Conservation (phyloP, 1,140 invertebrate genomes). For the Formica selysi region DNA sequence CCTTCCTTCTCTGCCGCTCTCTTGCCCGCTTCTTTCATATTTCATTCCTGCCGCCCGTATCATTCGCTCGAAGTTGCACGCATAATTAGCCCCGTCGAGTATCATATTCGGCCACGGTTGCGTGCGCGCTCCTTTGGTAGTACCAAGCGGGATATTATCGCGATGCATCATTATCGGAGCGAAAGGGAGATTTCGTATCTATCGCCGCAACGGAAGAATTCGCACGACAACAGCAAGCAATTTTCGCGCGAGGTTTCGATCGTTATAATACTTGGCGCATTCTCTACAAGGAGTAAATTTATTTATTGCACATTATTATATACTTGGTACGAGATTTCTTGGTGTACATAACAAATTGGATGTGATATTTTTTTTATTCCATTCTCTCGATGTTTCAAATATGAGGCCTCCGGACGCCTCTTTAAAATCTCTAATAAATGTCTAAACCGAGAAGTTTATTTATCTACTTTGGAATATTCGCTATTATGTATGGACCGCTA, state of each 20-base stretch:
- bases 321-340: neutral
- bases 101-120: constrained; percentile 67
- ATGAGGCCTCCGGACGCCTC: too few species aligned
- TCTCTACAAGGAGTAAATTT: neutral
- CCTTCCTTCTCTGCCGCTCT: neutral
- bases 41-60: constrained; percentile 29
- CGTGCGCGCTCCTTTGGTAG: constrained; percentile 55
- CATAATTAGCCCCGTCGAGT: constrained; percentile 66
- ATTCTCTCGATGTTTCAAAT: neutral
- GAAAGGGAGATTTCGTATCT: constrained; percentile 63
- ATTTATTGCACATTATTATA: neutral
- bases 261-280: neutral
- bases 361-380: neutral
- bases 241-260: constrained; percentile 28
- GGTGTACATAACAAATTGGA: neutral
- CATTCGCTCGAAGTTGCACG: constrained; percentile 52
- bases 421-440: neutral
- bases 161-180: constrained; percentile 70
- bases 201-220: neutral
- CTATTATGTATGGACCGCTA: neutral
- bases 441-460: neutral
- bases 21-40: constrained; percentile 53
- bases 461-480: neutral
- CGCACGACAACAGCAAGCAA: neutral
- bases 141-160: constrained; percentile 55